Base-by-base conservation (phyloP, 2,888 invertebrate genomes). In the Autographa pulchrina region DNA sequence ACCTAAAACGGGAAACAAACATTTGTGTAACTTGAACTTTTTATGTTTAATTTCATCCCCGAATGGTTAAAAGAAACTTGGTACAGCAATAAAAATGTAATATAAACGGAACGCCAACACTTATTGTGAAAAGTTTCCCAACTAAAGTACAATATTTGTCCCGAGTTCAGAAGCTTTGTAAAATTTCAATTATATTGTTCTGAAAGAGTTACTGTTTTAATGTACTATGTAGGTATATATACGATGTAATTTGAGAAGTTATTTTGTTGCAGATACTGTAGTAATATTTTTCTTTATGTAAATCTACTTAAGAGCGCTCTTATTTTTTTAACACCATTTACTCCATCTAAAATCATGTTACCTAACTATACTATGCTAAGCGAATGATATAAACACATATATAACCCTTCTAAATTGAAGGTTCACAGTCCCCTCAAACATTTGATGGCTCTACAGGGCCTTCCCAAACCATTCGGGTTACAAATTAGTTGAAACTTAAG, bases 401-500 rank as follows among this genome's bases (percentile, higher is more conserved):
- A 64, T 70, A 65, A 70, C 48, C 64, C 58, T 0, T 41, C 65
- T 16, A 65, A 70, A 70, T 78, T 60, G 35, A 35, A 18, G 43
- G 5, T 8, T 8, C 25, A 62, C 62, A 11, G 6, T 54, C 25
- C 20, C 54, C 13, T 56, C 20, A 25, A 56, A 56, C 54, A 56
- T 56, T 56, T 56, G 54, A 56, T 25, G 54, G 54, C 54, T 56
- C 54, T 25, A 56, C 54, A 25, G 54, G 54, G 54, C 20, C 20
- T 59, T 48, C 52, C 25, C 1, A 9, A 78, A 58, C 32, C 25
- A n/a, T 0, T 43, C 9, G 79, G 52, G 38, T 68, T 64, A 66
- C 76, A 75, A 78, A 78, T 80, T 76, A 76, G 58, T 72, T 69
- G 14, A 25, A 72, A 80, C 72, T 69, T 80, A 38, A 80, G 69